Conservation (phyloP, 2,888 invertebrate genomes). For the Hyles lineata region DNA sequence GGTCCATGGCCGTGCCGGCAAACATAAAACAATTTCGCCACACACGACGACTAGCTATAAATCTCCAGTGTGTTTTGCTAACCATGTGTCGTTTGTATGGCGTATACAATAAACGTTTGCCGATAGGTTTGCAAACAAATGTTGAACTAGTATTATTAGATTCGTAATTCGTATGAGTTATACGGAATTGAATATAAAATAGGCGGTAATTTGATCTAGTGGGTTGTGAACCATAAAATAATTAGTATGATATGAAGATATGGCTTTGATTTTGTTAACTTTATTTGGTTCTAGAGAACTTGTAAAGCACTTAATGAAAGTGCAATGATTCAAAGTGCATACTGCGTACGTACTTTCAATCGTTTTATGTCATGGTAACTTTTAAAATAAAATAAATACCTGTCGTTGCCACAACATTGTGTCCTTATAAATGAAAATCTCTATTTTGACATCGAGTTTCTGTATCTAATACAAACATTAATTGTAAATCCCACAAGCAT, state of each 20-base stretch:
- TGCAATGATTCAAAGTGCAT: too few relatives aligned
- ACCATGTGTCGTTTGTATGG: slow-evolving; percentile 71
- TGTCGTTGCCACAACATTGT: too few relatives aligned
- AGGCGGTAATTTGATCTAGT: background rate
- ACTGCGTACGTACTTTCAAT: too few relatives aligned
- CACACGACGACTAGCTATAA: slow-evolving; percentile 75
- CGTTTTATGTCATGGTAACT: too few relatives aligned
- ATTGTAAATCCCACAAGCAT: background rate
- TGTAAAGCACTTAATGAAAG: too few relatives aligned
- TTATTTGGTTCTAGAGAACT: too few relatives aligned
- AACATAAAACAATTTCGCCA: slow-evolving; percentile 52
- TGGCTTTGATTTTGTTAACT: too few relatives aligned
- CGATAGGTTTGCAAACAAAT: slow-evolving; percentile 16
- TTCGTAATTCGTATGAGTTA: background rate
- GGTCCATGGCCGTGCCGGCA: slow-evolving; percentile 22
- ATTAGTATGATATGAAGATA: background rate
- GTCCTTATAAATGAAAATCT: too few relatives aligned
- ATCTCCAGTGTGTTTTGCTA: slow-evolving; percentile 76
- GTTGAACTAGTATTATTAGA: slow-evolving; percentile 17
- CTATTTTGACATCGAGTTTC: too few relatives aligned
- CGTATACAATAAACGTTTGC: slow-evolving; percentile 58
- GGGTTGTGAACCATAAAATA: background rate
- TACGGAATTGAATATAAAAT: background rate
- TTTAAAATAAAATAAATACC: too few relatives aligned
- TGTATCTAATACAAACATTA: background rate